Evolutionary conservation across 2,888 invertebrate species (phyloP), one percentile per base, ranked within the genome.

Genomic region (Chloromyia formosa): DNA sequence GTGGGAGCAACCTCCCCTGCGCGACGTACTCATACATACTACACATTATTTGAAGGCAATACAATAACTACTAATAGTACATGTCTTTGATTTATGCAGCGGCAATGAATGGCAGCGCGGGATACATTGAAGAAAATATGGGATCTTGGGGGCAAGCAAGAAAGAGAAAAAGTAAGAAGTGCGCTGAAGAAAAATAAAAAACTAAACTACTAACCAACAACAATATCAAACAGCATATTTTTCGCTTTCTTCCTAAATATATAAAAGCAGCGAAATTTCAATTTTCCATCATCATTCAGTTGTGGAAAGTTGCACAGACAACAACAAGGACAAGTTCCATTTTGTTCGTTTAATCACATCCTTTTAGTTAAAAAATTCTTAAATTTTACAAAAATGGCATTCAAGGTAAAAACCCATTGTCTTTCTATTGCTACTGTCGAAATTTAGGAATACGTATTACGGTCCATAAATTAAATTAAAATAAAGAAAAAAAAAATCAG

Each of bases 161-260:
- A 71, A 56, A 42, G 58, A 71, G 56, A 71, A 71, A 71, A 56
- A 35, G 27, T 40, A 14, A 22, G 20, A 54, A 54, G 40, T 40
- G 56, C 10, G 27, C 27, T 35, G 7, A 35, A 35, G 27, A 35
- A 35, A 35, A 35, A 35, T 35, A 35, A 35, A 35, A 35, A 35
- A 35, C 7, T 35, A 35, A 2, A 2, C 27, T 35, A 2, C 27
- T 35, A 56, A 40, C 40, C 73, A 61, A 45, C 73, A 60, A 49
- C 61, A 56, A 16, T 40, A 22, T 12, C 20, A 73, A 61, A 42
- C 73, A 73, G 61, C 40, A 73, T 61, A 49, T n/a, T 73, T 77
- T 78, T 80, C 80, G 84, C 85, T 85, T 85, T 85, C 85, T 84
- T 85, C 83, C 84, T 82, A 82, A 84, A 81, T 82, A 84, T 85